Evolutionary conservation across 1,140 invertebrate species (phyloP).

Genomic region (Lordiphosa collinella): DNA sequence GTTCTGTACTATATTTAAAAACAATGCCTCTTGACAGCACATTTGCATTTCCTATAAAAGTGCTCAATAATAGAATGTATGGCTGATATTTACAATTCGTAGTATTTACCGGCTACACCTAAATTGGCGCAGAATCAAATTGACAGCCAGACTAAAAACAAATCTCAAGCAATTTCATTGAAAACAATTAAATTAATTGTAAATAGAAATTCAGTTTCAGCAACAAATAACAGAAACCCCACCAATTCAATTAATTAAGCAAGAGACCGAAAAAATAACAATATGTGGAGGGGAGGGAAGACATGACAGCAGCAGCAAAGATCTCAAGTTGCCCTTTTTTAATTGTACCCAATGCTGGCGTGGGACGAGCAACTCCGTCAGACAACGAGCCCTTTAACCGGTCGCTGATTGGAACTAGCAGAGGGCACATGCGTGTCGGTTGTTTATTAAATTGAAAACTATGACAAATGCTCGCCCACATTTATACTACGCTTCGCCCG

Average conservation of each 20-base stretch:
- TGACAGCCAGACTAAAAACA: too few species aligned
- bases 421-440: too few species aligned
- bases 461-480: conserved; percentile 13
- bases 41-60: too few species aligned
- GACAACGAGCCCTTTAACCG: not conserved
- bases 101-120: too few species aligned
- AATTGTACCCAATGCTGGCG: conserved; percentile 6
- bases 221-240: not conserved
- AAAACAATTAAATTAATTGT: conserved; percentile 3
- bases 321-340: too few species aligned
- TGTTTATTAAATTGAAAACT: conserved; percentile 6
- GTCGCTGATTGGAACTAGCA: too few species aligned
- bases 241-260: conserved; percentile 26
- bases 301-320: conserved; percentile 16
- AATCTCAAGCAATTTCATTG: conserved; percentile 13
- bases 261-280: conserved; percentile 6
- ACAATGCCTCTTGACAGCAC: too few species aligned
- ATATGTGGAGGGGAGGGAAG: not conserved
- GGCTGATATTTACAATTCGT: too few species aligned
- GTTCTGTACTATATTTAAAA: too few species aligned
- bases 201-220: conserved; percentile 9
- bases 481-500: not conserved
- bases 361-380: conserved; percentile 17
- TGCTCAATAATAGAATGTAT: too few species aligned
- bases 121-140: too few species aligned